Evolutionary conservation across 2,113 vertebrate genomes (phyloP).

Genomic region (Ginglymostoma cirratum): DNA sequence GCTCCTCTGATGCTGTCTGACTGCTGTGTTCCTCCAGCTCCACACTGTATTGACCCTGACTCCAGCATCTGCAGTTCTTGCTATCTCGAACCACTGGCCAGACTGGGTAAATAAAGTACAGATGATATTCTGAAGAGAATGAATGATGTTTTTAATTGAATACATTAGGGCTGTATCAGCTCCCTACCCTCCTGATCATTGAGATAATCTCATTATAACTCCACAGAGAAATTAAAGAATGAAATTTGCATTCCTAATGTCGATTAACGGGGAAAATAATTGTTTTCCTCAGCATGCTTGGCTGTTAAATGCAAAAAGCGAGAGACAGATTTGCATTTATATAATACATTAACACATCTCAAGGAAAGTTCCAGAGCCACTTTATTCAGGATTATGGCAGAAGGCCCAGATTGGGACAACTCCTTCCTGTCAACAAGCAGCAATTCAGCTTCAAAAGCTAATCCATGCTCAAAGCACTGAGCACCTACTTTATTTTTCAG

Average conservation of each 20-base stretch:
- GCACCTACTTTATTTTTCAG: background rate
- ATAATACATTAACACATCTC: background rate
- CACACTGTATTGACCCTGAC: too few species aligned
- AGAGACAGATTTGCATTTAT: slow-evolving; percentile 5
- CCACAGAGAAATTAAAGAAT: slow-evolving; percentile 16
- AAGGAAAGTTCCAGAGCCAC: background rate
- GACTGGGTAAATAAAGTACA: background rate
- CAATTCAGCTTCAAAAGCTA: background rate
- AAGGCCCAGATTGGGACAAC: background rate
- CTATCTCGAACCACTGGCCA: background rate
- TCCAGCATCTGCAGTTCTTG: background rate
- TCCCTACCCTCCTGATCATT: background rate
- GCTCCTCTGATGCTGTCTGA: too few species aligned
- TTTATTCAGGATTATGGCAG: background rate
- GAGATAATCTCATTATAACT: background rate
- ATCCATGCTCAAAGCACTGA: too few species aligned
- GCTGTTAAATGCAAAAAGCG: background rate
- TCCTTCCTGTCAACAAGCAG: background rate
- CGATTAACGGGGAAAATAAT: background rate
- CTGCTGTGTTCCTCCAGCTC: too few species aligned
- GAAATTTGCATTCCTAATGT: slow-evolving; percentile 7
- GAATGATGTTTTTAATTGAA: background rate
- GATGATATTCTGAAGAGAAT: background rate
- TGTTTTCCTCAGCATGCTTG: background rate
- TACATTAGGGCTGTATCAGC: background rate